Evolutionary conservation across 2,113 vertebrate genomes (phyloP), one percentile per base, ranked within the genome.

Genomic region (Rallus limicola): DNA sequence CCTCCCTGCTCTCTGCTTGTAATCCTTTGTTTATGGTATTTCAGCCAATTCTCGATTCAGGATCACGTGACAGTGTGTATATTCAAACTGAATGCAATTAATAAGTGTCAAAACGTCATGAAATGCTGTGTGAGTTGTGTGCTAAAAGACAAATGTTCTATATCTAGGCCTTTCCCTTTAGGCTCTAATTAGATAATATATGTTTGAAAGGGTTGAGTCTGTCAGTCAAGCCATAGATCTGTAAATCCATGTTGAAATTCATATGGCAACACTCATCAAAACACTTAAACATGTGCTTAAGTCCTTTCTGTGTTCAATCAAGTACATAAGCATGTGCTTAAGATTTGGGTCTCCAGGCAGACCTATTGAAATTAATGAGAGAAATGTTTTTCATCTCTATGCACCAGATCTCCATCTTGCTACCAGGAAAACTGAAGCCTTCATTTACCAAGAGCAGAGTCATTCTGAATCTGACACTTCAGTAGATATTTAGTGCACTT

Each of bases 21-120:
- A 97, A 97, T 97, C 88, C 95, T 90, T 95, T 97, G 95, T 95
- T 97, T 97, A 93, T 86, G 65, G 63, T 94, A 48, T 92, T 95
- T 82, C 82, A 96, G 96, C 95, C 96, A 97, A 92, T 95, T 97
- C 91, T 95, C 34, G 5, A 84, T 94, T 76, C 86, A 84, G 81
- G 40, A 76, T 94, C 97, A 96, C 93, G 91, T 96, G 94, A 96
- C 78, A 82, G 63, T 95, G 82, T 96, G 96, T 95, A 96, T 94
- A 96, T 95, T 94, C 86, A 88, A 97, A 92, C 38, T 42, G 71
- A 96, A 95, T 90, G 95, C 92, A 97, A 93, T 96, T 97, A 97
- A 95, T 96, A 95, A 96, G 90, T 96, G 93, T 90, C 94, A 97
- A 97, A 95, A 80, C 44, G 11, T 96, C 92, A 95, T 55, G 83